These are phyloP conservation scores for Xestia c-nigrum DNA, from an alignment of 2,888 invertebrate genomes.

Conservation along the genomic window DNA sequence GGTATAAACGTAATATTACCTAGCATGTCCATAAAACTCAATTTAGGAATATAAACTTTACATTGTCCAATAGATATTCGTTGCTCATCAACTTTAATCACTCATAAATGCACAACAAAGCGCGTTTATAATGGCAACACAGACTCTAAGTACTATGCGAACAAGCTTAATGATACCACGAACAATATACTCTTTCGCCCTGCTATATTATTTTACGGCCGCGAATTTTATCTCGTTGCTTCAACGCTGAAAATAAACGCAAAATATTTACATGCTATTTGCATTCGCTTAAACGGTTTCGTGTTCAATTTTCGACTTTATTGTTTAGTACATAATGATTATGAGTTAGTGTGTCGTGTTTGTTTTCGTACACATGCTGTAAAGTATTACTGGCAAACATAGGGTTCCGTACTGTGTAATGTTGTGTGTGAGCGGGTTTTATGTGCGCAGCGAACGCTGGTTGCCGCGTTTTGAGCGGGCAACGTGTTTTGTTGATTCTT, in stretches of 20 bases:
- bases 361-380: conserved; percentile 76
- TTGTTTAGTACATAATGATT: conserved; percentile 65
- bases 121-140: conserved; percentile 69
- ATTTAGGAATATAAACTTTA: conserved; percentile 66
- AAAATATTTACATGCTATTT: conserved; percentile 80
- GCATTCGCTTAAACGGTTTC: conserved; percentile 71
- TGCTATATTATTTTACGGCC: conserved; percentile 81
- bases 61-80: conserved; percentile 68
- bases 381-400: conserved; percentile 83
- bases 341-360: conserved; percentile 68
- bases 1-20: conserved; percentile 30
- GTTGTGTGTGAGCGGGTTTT: conserved; percentile 82
- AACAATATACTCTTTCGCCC: conserved; percentile 79
- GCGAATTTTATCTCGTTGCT: conserved; percentile 84
- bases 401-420: conserved; percentile 80
- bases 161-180: conserved; percentile 77
- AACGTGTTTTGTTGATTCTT: conserved; percentile 67
- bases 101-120: conserved; percentile 73
- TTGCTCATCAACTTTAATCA: conserved; percentile 75
- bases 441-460: conserved; percentile 73
- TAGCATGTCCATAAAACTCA: conserved; percentile 58
- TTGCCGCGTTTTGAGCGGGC: conserved; percentile 71
- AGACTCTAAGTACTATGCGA: conserved; percentile 73
- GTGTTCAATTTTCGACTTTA: conserved; percentile 75
- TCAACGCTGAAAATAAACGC: conserved; percentile 81